A percentile compares a stretch with the other conserved stretches of the same genome.
Conservation (phyloP, 1,140 invertebrate species). For the Pogonomyrmex barbatus region DNA sequence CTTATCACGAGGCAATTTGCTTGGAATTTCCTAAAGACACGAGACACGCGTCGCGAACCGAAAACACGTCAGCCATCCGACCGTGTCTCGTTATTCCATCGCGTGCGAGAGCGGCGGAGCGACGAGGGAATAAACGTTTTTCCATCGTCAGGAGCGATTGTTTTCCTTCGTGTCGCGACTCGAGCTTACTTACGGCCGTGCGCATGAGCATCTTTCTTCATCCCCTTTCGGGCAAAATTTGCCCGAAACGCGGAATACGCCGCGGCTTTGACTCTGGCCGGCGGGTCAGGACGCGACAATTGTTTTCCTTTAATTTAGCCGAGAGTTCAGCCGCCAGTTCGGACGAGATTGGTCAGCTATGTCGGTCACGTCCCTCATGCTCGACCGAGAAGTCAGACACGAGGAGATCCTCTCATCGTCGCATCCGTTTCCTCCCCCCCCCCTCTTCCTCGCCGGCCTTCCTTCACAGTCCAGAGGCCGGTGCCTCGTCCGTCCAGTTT, state of each 20-base stretch:
- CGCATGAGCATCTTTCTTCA: background rate
- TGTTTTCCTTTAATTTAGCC: conserved; percentile 76
- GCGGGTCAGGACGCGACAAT: conserved; percentile 59
- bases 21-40: conserved; percentile 59
- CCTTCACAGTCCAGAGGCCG: background rate
- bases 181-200: conserved; percentile 1
- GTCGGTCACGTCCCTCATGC: conserved; percentile 66
- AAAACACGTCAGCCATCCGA: conserved; percentile 2
- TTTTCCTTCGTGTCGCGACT: conserved; percentile 33
- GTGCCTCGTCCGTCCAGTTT: conserved; percentile 38
- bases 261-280: background rate
- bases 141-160: conserved; percentile 1
- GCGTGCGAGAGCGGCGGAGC: conserved; percentile 3
- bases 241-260: background rate
- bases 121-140: conserved; percentile 5
- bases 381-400: conserved; percentile 37
- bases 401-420: background rate
- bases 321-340: background rate
- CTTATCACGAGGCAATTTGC: conserved; percentile 63
- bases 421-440: background rate
- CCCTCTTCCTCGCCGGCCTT: background rate
- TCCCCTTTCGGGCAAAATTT: background rate
- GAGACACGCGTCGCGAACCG: conserved; percentile 44
- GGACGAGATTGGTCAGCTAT: conserved; percentile 59
- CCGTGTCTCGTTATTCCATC: conserved; percentile 46